phyloP scores from a whole-genome alignment of 2,113 vertebrate genomes.

The Lontra canadensis region DNA sequence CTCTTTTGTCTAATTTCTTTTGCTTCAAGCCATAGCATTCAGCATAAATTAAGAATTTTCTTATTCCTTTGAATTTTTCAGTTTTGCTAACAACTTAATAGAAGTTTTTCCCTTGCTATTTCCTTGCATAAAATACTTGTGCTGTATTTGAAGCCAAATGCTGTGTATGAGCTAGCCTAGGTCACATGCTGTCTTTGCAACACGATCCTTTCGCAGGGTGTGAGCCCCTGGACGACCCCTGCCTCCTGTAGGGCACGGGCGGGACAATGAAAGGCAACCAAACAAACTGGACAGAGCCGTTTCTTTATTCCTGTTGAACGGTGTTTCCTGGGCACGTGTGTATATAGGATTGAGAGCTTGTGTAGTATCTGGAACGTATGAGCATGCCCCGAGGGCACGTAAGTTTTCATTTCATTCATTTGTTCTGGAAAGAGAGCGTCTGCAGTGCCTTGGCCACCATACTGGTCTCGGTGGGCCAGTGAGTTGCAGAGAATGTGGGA shows the following conservation, averaged over 20 bases:
- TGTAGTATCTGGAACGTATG: neutral
- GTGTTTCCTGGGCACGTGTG: neutral
- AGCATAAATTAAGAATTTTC: neutral
- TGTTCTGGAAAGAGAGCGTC: neutral
- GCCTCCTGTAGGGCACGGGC: neutral
- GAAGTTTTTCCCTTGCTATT: neutral
- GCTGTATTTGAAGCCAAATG: constrained; percentile 2
- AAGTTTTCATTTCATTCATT: neutral
- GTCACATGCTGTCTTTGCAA: neutral
- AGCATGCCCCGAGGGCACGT: neutral
- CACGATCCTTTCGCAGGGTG: neutral
- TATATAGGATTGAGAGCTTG: neutral
- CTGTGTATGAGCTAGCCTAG: neutral
- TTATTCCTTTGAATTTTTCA: neutral
- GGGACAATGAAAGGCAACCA: neutral
- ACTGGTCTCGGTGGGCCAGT: neutral
- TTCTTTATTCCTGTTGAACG: neutral
- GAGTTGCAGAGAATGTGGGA: neutral
- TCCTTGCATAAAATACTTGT: neutral
- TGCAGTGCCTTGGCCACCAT: neutral
- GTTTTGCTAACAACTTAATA: neutral
- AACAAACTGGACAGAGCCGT: neutral
- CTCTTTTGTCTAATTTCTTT: neutral
- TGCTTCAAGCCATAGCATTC: neutral
- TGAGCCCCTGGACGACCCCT: neutral